Percentiles rank a stretch among this genome's conserved stretches.
These are phyloP conservation scores for Natrix natrix DNA, from an alignment of 2,797 vertebrate species.

Conservation along the genomic window DNA sequence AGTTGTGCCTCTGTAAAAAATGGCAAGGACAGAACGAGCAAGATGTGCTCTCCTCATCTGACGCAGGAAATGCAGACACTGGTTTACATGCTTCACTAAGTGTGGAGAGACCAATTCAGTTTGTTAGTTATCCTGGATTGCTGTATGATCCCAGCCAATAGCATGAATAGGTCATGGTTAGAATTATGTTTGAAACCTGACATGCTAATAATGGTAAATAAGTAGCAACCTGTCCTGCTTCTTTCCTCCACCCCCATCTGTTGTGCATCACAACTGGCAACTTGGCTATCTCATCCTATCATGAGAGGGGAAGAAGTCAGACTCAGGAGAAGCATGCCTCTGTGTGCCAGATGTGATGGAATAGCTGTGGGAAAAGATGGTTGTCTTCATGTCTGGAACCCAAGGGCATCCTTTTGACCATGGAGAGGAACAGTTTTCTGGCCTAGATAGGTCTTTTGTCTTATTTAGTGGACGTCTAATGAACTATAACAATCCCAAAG, in stretches of 20 bases:
- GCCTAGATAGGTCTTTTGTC: not conserved
- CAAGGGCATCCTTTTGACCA: not conserved
- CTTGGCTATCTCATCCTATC: not conserved
- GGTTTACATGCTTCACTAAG: not conserved
- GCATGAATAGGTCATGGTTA: not conserved
- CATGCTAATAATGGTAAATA: not conserved
- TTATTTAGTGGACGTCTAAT: not conserved
- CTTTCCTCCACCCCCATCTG: not conserved
- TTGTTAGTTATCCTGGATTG: not conserved
- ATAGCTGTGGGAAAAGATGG: not conserved
- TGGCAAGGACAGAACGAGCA: not conserved
- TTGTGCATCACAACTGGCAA: not conserved
- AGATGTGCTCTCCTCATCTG: not conserved
- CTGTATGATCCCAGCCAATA: not conserved
- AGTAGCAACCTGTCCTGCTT: not conserved
- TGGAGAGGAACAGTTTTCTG: not conserved
- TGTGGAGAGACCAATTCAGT: not conserved
- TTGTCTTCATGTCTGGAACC: not conserved
- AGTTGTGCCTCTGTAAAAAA: not conserved
- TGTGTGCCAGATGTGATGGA: not conserved
- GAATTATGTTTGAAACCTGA: not conserved
- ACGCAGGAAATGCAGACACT: too few relatives aligned
- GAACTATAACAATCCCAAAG: not conserved
- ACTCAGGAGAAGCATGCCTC: not conserved
- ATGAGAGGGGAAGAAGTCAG: not conserved